Conservation (phyloP, 2,888 invertebrate species). For the Trichacis sp. region DNA sequence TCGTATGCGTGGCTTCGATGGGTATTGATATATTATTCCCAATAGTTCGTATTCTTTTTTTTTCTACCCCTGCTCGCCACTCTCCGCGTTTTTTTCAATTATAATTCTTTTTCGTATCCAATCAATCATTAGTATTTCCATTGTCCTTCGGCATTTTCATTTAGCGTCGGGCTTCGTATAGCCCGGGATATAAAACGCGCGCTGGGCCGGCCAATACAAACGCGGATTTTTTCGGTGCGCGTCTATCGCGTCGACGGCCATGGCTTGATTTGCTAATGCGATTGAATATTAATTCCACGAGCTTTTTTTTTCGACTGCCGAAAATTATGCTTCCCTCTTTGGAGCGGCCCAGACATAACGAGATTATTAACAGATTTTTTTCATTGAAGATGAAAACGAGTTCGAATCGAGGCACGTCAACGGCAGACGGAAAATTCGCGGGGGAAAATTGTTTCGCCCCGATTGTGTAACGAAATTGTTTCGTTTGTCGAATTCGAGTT, state of each 20-base stretch:
- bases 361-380: constrained; percentile 9
- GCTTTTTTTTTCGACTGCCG: constrained; percentile 48
- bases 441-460: constrained; percentile 20
- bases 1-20: constrained; percentile 69
- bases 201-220: constrained; percentile 50
- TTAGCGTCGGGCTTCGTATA: constrained; percentile 61
- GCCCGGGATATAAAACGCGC: constrained; percentile 45
- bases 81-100: constrained; percentile 68
- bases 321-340: constrained; percentile 31
- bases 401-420: constrained; percentile 1
- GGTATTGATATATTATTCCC: constrained; percentile 70
- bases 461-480: constrained; percentile 1
- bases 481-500: neutral
- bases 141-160: constrained; percentile 70
- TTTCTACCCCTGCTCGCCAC: constrained; percentile 49
- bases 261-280: constrained; percentile 64
- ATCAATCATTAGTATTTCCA: constrained; percentile 70
- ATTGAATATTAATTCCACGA: constrained; percentile 65
- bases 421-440: constrained; percentile 14
- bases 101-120: constrained; percentile 70
- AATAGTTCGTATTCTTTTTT: constrained; percentile 65
- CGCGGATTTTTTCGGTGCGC: constrained; percentile 38
- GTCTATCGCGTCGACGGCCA: constrained; percentile 44
- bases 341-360: constrained; percentile 35
- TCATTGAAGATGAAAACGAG: neutral